Percentiles rank a stretch among this genome's conserved stretches.
phyloP scores from a whole-genome alignment of 2,113 vertebrate species.

The Hystrix brachyura region DNA sequence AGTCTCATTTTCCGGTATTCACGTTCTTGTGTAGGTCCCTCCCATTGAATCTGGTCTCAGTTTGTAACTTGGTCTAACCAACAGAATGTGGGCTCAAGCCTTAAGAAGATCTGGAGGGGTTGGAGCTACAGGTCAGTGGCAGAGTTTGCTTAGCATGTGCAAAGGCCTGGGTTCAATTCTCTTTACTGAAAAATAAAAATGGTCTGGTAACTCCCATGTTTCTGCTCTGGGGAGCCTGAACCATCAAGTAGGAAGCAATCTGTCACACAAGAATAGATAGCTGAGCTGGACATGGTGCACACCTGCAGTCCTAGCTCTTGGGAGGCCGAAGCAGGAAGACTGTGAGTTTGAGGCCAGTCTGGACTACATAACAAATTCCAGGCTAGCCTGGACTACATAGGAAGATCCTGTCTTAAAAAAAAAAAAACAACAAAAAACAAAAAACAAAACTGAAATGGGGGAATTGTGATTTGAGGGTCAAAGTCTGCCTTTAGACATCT shows the following conservation, averaged over 20 bases:
- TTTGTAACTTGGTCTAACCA: constrained; percentile 45
- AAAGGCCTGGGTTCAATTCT: neutral
- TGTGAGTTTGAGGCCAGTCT: neutral
- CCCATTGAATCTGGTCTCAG: neutral
- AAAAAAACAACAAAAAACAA: too few relatives aligned
- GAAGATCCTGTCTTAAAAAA: neutral
- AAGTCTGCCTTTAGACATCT: neutral
- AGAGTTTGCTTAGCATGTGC: neutral
- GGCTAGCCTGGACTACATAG: neutral
- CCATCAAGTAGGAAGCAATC: neutral
- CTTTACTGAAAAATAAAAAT: neutral
- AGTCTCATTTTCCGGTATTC: neutral
- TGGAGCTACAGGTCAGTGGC: neutral
- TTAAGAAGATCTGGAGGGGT: neutral
- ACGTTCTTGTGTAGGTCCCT: neutral
- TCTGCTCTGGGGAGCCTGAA: neutral
- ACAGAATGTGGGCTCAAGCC: neutral
- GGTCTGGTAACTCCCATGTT: neutral
- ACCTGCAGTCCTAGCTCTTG: neutral
- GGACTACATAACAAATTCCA: neutral
- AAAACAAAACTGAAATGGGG: neutral
- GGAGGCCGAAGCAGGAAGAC: neutral
- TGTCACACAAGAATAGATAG: neutral
- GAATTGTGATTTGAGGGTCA: neutral
- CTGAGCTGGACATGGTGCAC: neutral